Base-by-base conservation (phyloP, 1,140 invertebrate genomes). In the Scylla paramamosain region DNA sequence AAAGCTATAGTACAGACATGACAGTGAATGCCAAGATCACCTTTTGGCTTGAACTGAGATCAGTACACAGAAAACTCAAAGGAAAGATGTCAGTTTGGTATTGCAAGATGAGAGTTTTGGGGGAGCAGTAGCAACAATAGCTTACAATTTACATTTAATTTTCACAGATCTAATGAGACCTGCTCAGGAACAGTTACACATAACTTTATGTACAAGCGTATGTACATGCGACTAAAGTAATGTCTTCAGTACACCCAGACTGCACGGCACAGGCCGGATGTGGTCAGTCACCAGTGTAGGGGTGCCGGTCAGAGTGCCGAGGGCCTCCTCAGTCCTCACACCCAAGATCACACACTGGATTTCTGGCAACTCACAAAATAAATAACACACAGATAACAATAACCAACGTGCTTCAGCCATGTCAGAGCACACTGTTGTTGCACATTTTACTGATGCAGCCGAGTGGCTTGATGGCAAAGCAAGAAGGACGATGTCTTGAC, bases 231-330 rank as follows among this genome's bases (percentile, higher is more conserved):
- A 77, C 67, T 77, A 77, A 77, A 77, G 67, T 77, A 77, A 77
- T 77, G 67, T 77, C 67, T 77, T 77, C 67, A 77, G 67, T 20
- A 77, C 67, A 77, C n/a, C n/a, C 67, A 77, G 67, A n/a, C 67
- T 77, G 20, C 20, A 77, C 20, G n/a, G 20, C n/a, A 7, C 25
- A 77, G 8, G 12, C 8, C 8, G 20, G 20, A 8, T 77, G 25
- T 77, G 12, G 67, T 77, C 67, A 77, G 25, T 77, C 67, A 77
- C 67, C 67, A n/a, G 8, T 77, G 67, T 77, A 20, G 20, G 12
- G 8, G 25, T 77, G 20, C 25, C n/a, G 67, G 67, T 77, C 20
- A n/a, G 67, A 59, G 52, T 77, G 12, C 52, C 2, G 52, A 59
- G 39, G 6, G 39, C 39, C 39, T 39, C 39, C 39, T 39, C 39